Conservation (phyloP, 2,113 vertebrate species). For the Pelobates fuscus region DNA sequence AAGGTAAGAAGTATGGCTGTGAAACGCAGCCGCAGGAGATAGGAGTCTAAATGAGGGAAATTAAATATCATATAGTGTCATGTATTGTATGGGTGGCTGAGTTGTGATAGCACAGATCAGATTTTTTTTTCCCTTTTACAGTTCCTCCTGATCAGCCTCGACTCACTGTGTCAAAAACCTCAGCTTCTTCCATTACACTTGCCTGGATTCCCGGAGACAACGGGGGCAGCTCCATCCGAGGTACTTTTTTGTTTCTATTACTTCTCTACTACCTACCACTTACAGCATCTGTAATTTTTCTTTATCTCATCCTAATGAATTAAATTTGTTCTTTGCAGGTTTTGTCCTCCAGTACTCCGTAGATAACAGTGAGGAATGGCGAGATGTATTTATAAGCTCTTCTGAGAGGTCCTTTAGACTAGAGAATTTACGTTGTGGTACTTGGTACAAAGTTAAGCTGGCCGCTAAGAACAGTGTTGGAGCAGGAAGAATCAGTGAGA, state of each 20-base stretch:
- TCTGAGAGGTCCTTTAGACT: constrained; percentile 90
- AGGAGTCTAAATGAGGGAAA: not conserved
- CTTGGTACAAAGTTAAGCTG: constrained; percentile 98
- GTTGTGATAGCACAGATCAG: not conserved
- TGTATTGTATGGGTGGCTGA: not conserved
- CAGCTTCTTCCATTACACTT: constrained; percentile 90
- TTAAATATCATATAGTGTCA: not conserved
- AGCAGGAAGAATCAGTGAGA: constrained; percentile 95
- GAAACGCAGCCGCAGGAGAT: no score
- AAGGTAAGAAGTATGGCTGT: constrained; percentile 75
- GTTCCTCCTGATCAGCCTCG: constrained; percentile 96
- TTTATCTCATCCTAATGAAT: not conserved
- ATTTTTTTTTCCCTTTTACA: constrained; percentile 51
- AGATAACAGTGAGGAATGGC: constrained; percentile 98
- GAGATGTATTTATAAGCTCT: constrained; percentile 94
- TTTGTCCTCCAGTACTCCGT: constrained; percentile 97
- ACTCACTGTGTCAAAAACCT: constrained; percentile 93
- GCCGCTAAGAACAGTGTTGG: constrained; percentile 98
- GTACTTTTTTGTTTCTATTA: constrained; percentile 50
- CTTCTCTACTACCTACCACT: rapidly evolving
- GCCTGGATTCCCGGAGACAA: constrained; percentile 98
- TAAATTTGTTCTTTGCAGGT: constrained; percentile 63
- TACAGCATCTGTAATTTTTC: not conserved
- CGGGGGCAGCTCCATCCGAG: constrained; percentile 85
- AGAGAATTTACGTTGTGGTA: constrained; percentile 94